Conservation (phyloP, 2,113 vertebrate species). For the Carassius auratus region DNA sequence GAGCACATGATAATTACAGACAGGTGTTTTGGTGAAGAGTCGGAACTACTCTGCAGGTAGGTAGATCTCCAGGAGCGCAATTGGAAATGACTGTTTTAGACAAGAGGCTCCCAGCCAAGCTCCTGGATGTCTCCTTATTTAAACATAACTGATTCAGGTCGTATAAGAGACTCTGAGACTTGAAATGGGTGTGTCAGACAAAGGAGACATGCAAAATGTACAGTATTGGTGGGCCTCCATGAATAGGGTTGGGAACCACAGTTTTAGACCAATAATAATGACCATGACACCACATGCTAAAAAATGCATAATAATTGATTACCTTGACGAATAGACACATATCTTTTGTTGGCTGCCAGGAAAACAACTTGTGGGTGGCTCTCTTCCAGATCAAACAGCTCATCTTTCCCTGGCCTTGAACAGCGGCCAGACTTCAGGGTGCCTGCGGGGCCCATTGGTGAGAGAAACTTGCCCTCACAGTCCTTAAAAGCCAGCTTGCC, state of each 20-base stretch:
- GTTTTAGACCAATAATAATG: neutral
- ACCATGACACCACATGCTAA: neutral
- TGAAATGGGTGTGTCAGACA: too few species aligned
- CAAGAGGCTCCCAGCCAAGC: too few species aligned
- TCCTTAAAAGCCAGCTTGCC: conserved; percentile 96
- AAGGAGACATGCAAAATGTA: too few species aligned
- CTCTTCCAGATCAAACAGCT: conserved; percentile 96
- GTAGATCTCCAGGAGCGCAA: neutral
- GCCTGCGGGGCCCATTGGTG: conserved; percentile 86
- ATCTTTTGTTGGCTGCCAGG: conserved; percentile 89
- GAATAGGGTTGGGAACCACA: too few species aligned
- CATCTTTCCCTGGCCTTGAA: conserved; percentile 91
- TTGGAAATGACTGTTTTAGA: too few species aligned
- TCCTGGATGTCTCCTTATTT: too few species aligned
- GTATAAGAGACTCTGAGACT: too few species aligned
- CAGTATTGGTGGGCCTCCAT: neutral
- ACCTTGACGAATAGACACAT: conserved; percentile 95
- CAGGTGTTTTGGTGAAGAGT: neutral
- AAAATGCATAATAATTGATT: conserved; percentile 48
- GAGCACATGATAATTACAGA: too few species aligned
- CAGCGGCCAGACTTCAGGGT: conserved; percentile 87
- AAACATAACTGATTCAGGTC: too few species aligned
- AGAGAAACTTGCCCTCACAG: conserved; percentile 89
- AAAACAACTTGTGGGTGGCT: conserved; percentile 96
- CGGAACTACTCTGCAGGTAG: neutral